These are phyloP conservation scores for Aphelinus atriplicis DNA, from an alignment of 1,140 invertebrate genomes.

Conservation along the genomic window DNA sequence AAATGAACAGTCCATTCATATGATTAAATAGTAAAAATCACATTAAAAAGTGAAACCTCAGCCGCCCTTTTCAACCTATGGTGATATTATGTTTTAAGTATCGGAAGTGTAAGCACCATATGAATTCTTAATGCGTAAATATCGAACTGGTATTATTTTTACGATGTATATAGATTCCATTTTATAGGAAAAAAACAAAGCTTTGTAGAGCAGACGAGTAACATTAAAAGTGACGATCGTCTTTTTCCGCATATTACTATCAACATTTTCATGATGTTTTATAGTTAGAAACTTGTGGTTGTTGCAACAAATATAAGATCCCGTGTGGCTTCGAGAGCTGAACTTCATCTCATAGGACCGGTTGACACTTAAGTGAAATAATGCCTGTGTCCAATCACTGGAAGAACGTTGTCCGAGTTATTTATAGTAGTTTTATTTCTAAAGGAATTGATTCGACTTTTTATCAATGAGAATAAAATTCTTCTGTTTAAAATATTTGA, in stretches of 20 bases:
- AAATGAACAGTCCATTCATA: too few relatives aligned
- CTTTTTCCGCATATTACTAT: not conserved
- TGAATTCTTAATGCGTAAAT: too few relatives aligned
- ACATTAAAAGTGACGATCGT: not conserved
- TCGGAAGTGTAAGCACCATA: too few relatives aligned
- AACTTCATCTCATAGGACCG: conserved; percentile 50
- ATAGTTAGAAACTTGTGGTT: conserved; percentile 58
- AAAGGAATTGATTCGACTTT: too few relatives aligned
- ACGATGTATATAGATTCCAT: not conserved
- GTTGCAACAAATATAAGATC: conserved; percentile 60
- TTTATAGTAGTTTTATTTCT: too few relatives aligned
- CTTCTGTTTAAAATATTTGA: not conserved
- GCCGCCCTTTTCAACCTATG: too few relatives aligned
- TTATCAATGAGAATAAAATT: too few relatives aligned
- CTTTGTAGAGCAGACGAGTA: too few relatives aligned
- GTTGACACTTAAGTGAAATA: conserved; percentile 51
- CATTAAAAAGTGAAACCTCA: too few relatives aligned
- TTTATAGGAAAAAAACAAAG: conserved; percentile 1
- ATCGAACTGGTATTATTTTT: too few relatives aligned
- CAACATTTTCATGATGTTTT: conserved; percentile 44
- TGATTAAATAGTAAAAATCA: too few relatives aligned
- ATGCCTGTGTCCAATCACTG: conserved; percentile 60
- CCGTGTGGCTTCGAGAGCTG: conserved; percentile 40
- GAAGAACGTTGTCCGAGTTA: conserved; percentile 49
- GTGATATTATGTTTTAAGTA: too few relatives aligned